phyloP scores from a whole-genome alignment of 2,888 invertebrate species.

The Xestia xanthographa region DNA sequence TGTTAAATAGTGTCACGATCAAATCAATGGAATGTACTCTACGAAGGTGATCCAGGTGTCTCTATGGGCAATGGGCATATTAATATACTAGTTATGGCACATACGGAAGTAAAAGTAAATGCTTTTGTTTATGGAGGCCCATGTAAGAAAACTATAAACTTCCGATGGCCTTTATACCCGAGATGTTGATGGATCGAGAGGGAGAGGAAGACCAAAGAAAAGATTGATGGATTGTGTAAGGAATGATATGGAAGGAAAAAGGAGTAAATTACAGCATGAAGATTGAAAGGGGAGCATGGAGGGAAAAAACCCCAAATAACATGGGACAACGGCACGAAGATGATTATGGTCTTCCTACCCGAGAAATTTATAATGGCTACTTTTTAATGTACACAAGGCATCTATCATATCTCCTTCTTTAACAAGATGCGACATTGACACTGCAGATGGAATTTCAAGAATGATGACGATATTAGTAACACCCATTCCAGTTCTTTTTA shows the following conservation, averaged over 20 bases:
- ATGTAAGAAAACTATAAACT: not conserved
- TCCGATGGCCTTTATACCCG: not conserved
- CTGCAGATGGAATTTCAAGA: slow-evolving; percentile 16
- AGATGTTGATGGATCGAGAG: not conserved
- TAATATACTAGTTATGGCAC: not conserved
- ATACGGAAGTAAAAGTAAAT: slow-evolving; percentile 49
- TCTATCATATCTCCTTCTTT: not conserved
- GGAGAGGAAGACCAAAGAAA: too few species aligned
- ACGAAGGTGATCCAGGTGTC: slow-evolving; percentile 45
- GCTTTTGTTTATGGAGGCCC: slow-evolving; percentile 8
- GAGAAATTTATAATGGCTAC: not conserved
- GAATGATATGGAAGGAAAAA: too few species aligned
- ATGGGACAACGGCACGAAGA: too few species aligned
- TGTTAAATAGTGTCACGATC: slow-evolving; percentile 50
- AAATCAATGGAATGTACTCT: slow-evolving; percentile 47
- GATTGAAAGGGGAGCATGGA: too few species aligned
- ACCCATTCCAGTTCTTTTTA: slow-evolving; percentile 21
- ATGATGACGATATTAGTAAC: not conserved
- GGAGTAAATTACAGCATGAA: too few species aligned
- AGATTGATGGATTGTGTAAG: too few species aligned
- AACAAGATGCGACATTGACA: slow-evolving; percentile 14
- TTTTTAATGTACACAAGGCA: not conserved
- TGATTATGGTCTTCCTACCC: not conserved
- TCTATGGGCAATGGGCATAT: slow-evolving; percentile 14
- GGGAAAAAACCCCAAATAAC: too few species aligned